phyloP scores from a whole-genome alignment of 2,888 invertebrate species.

The Prenolepis imparis region DNA sequence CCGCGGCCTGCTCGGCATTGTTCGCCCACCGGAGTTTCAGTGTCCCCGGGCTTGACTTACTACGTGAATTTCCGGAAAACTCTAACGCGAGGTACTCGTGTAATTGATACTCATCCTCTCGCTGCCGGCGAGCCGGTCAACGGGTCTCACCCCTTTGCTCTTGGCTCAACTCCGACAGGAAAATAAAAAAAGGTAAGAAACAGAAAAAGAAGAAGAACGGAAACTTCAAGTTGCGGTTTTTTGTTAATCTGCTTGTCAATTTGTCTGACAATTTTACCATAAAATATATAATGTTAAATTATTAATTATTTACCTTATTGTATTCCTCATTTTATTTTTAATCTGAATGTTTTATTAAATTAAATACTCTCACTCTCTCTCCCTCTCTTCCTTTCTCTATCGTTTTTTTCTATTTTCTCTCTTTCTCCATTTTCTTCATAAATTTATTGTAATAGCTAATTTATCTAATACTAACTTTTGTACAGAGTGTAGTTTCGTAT shows the following conservation, averaged over 20 bases:
- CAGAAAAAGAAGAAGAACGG: neutral
- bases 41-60: conserved; percentile 84
- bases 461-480: neutral
- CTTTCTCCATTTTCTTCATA: neutral
- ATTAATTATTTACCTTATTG: neutral
- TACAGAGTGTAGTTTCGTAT: neutral
- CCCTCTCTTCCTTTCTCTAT: no score
- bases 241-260: neutral
- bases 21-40: conserved; percentile 79
- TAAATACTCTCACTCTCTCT: no score
- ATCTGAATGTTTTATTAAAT: neutral
- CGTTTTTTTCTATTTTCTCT: neutral
- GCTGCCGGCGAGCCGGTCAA: conserved; percentile 36
- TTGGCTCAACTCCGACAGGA: conserved; percentile 30
- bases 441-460: neutral
- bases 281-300: neutral
- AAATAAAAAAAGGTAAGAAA: conserved; percentile 21
- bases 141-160: conserved; percentile 18
- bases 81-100: conserved; percentile 79
- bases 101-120: conserved; percentile 83
- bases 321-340: neutral
- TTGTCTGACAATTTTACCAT: neutral
- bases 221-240: neutral
- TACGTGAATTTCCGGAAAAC: conserved; percentile 85
- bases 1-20: conserved; percentile 81